phyloP scores from a whole-genome alignment of 2,888 invertebrate genomes.

The Drosophila prostipennis region DNA sequence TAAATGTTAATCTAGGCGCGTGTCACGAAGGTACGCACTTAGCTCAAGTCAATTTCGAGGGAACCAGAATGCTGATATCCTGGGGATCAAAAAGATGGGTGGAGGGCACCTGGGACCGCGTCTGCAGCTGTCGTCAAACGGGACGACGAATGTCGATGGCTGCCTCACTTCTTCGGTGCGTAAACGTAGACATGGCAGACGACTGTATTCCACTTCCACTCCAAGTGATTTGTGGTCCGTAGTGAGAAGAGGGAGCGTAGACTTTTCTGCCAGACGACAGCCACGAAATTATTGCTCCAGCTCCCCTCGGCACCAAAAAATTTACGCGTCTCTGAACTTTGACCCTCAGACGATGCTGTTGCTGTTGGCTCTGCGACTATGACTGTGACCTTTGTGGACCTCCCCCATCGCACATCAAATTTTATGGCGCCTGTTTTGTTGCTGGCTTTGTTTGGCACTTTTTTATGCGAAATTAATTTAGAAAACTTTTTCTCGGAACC shows the following conservation, averaged over 20 bases:
- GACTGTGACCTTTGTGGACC: constrained; percentile 67
- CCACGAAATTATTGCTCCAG: constrained; percentile 35
- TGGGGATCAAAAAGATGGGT: neutral
- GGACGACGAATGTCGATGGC: constrained; percentile 30
- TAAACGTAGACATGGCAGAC: constrained; percentile 67
- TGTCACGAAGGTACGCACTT: constrained; percentile 2
- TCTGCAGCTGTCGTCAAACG: constrained; percentile 42
- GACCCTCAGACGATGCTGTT: constrained; percentile 60
- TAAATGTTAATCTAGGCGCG: neutral
- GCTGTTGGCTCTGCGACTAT: constrained; percentile 12
- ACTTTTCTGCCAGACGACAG: constrained; percentile 69
- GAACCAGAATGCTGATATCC: neutral
- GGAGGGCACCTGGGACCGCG: constrained; percentile 1
- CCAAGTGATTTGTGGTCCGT: constrained; percentile 68
- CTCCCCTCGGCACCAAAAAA: constrained; percentile 33
- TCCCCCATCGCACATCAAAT: constrained; percentile 37
- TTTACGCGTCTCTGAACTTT: constrained; percentile 77
- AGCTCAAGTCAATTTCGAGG: constrained; percentile 1
- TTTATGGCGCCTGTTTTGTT: constrained; percentile 57
- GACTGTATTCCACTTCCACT: constrained; percentile 74
- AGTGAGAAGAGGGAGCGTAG: constrained; percentile 42
- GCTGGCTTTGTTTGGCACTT: constrained; percentile 45
- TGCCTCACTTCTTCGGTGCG: constrained; percentile 13
- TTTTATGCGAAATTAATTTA: constrained; percentile 73
- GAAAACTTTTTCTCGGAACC: constrained; percentile 62